A percentile compares a stretch with the other conserved stretches of the same genome.
Conservation (phyloP, 2,797 vertebrate genomes). For the Meda fulgida region DNA sequence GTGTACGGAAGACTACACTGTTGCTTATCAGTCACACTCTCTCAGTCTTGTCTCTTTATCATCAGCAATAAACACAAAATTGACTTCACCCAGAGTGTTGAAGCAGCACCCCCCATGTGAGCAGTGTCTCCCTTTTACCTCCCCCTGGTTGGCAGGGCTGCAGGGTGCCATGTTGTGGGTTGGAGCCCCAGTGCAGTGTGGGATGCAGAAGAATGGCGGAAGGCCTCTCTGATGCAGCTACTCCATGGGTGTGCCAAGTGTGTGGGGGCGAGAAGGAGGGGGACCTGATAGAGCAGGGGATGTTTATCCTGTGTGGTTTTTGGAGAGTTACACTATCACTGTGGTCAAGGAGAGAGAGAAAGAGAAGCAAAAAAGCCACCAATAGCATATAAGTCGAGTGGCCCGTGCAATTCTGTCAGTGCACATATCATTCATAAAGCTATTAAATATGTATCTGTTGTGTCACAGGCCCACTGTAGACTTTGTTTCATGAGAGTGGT, state of each 20-base stretch:
- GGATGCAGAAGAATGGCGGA: conserved; percentile 63
- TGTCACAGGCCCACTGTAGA: conserved; percentile 61
- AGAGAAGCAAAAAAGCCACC: not conserved
- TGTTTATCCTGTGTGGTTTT: conserved; percentile 50
- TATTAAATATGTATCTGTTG: conserved; percentile 57
- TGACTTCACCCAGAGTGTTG: conserved; percentile 28
- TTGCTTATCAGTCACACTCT: conserved; percentile 43
- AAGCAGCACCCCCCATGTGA: conserved; percentile 20
- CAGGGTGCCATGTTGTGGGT: conserved; percentile 72
- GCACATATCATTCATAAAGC: conserved; percentile 51
- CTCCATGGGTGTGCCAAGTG: conserved; percentile 80
- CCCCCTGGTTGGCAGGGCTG: conserved; percentile 63
- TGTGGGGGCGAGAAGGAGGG: conserved; percentile 66
- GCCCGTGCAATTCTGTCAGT: conserved; percentile 49
- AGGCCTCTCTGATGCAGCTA: conserved; percentile 77
- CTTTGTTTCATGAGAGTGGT: conserved; percentile 59
- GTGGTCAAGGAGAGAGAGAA: not conserved
- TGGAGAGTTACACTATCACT: not conserved
- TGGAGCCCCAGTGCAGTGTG: conserved; percentile 68
- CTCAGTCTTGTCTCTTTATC: conserved; percentile 30
- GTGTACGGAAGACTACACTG: not conserved
- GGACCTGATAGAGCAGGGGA: conserved; percentile 60
- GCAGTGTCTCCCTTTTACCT: conserved; percentile 40
- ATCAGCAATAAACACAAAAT: conserved; percentile 54
- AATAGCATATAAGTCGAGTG: conserved; percentile 47